phyloP scores from a whole-genome alignment of 2,888 invertebrate genomes.

The Ophioninae sp. region DNA sequence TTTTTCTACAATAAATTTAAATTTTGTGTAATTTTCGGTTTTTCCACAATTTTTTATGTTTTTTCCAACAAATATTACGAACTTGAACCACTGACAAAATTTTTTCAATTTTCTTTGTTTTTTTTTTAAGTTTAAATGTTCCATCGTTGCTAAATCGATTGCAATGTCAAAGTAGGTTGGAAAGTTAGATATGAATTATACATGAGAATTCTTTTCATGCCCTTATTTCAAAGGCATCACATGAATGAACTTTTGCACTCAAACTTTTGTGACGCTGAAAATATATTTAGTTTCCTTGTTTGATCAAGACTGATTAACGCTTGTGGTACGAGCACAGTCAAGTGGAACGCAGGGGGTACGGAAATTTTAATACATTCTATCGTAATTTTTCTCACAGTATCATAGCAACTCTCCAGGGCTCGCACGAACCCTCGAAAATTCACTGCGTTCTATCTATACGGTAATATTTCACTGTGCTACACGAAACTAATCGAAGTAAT shows the following conservation, averaged over 20 bases:
- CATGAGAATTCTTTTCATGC: background rate
- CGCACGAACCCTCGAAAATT: background rate
- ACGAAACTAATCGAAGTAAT: background rate
- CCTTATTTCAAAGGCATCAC: background rate
- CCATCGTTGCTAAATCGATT: background rate
- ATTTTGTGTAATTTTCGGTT: no score
- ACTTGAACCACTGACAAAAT: no score
- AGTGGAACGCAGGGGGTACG: background rate
- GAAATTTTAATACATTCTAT: background rate
- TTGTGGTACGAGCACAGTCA: background rate
- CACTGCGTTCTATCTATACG: background rate
- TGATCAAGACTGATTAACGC: background rate
- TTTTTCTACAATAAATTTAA: no score
- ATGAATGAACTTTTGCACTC: background rate
- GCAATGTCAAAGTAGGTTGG: background rate
- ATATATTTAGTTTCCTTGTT: background rate
- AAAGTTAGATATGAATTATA: background rate
- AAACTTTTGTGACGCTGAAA: background rate
- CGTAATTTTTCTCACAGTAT: conserved; percentile 4
- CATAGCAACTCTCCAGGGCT: background rate
- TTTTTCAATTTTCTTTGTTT: no score
- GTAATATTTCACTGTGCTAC: background rate
- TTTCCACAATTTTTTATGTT: background rate
- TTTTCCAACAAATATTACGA: background rate
- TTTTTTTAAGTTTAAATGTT: background rate